Evolutionary conservation across 2,113 vertebrate species (phyloP).

Genomic region (Clarias macrocephalus): DNA sequence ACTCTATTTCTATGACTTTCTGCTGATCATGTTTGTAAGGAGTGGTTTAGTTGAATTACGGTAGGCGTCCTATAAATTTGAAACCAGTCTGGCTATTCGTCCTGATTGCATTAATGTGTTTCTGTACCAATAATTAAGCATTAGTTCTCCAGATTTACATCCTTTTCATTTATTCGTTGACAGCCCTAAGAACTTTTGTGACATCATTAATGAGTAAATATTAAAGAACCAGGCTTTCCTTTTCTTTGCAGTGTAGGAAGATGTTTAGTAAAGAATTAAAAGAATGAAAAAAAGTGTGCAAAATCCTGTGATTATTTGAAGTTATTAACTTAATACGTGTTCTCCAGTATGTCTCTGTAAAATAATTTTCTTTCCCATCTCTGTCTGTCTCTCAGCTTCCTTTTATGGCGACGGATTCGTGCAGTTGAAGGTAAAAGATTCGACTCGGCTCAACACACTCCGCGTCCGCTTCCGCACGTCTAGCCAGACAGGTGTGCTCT

Average conservation of each 20-base stretch:
- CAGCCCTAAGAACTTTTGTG: not conserved
- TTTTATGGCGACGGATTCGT: slow-evolving; percentile 83
- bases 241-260: not conserved
- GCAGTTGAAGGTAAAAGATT: slow-evolving; percentile 75
- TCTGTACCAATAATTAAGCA: not conserved
- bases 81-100: not conserved
- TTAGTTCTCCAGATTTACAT: not conserved
- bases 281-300: not conserved
- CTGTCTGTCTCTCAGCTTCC: slow-evolving; percentile 62
- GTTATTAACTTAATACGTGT: not conserved
- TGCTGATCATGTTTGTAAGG: not conserved
- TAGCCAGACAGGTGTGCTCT: slow-evolving; percentile 80
- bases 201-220: not conserved
- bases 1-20: not conserved
- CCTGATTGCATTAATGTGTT: not conserved
- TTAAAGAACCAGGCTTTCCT: not conserved
- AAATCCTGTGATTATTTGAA: not conserved
- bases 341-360: not conserved
- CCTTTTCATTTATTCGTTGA: not conserved
- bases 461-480: slow-evolving; percentile 82
- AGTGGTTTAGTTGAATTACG: not conserved
- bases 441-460: slow-evolving; percentile 72
- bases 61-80: not conserved
- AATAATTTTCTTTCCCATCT: not conserved
- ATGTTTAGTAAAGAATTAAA: not conserved